Conservation (phyloP, 2,113 vertebrate species). For the Dipodomys spectabilis region DNA sequence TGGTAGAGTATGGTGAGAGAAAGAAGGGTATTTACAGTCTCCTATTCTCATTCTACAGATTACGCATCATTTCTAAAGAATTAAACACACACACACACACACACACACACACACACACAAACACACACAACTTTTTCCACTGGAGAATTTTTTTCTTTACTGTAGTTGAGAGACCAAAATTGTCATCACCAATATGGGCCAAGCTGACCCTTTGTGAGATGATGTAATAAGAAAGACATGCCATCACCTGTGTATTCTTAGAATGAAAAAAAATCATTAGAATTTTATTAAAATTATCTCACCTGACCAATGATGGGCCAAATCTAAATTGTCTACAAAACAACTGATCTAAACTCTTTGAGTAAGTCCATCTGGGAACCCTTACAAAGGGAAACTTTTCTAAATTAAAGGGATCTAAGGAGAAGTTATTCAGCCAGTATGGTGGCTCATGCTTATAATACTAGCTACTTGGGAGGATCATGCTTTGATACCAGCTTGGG, state of each 20-base stretch:
- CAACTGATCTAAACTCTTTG: not conserved
- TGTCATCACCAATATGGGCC: not conserved
- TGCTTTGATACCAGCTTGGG: too few species aligned
- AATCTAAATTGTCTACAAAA: not conserved
- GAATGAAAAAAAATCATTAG: not conserved
- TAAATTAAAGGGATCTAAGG: not conserved
- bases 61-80: not conserved
- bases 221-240: not conserved
- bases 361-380: not conserved
- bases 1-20: not conserved
- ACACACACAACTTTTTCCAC: too few species aligned
- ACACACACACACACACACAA: too few species aligned
- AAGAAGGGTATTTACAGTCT: not conserved
- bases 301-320: not conserved
- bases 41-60: not conserved
- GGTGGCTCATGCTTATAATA: too few species aligned
- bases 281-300: not conserved
- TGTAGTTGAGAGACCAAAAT: not conserved
- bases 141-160: not conserved
- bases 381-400: not conserved
- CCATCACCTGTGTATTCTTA: not conserved
- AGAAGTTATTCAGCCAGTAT: not conserved
- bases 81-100: too few species aligned
- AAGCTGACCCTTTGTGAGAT: not conserved
- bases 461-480: too few species aligned